Percentiles rank a stretch among this genome's conserved stretches.
Evolutionary conservation across 2,888 invertebrate species (phyloP).

Genomic region (Phyto melanocephala): DNA sequence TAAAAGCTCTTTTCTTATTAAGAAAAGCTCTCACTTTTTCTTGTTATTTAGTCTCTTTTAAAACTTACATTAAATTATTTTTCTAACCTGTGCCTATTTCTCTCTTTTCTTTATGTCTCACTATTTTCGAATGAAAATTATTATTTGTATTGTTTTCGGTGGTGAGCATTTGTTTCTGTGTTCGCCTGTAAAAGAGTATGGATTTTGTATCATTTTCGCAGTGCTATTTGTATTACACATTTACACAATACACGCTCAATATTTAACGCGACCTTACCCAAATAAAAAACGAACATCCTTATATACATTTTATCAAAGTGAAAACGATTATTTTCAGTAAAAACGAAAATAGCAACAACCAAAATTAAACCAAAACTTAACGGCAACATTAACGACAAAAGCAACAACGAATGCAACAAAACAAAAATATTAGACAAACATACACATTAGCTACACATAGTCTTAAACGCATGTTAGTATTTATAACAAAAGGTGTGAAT

Average conservation of each 20-base stretch:
- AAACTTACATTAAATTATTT: too few species aligned
- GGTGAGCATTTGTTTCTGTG: background rate
- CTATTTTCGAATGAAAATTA: background rate
- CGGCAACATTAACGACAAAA: conserved; percentile 22
- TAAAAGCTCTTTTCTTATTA: background rate
- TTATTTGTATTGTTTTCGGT: background rate
- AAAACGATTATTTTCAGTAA: conserved; percentile 46
- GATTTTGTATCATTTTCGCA: background rate
- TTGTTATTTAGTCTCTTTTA: background rate
- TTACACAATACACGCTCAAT: conserved; percentile 27
- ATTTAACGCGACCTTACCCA: conserved; percentile 64
- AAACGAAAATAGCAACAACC: background rate
- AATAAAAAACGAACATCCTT: conserved; percentile 57
- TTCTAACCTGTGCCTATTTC: background rate
- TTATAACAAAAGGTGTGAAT: too few species aligned
- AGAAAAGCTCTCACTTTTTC: background rate
- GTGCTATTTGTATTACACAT: conserved; percentile 10
- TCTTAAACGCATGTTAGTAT: background rate
- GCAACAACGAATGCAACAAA: background rate
- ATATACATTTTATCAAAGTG: conserved; percentile 55
- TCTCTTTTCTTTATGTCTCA: background rate
- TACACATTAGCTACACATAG: conserved; percentile 16
- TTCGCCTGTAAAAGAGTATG: background rate
- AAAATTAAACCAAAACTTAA: background rate
- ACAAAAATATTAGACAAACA: conserved; percentile 4